Evolutionary conservation across 30 jellyfish, hydroid and myxozoan genomes (phyloP).

Genomic region (Catostylus mosaicus): DNA sequence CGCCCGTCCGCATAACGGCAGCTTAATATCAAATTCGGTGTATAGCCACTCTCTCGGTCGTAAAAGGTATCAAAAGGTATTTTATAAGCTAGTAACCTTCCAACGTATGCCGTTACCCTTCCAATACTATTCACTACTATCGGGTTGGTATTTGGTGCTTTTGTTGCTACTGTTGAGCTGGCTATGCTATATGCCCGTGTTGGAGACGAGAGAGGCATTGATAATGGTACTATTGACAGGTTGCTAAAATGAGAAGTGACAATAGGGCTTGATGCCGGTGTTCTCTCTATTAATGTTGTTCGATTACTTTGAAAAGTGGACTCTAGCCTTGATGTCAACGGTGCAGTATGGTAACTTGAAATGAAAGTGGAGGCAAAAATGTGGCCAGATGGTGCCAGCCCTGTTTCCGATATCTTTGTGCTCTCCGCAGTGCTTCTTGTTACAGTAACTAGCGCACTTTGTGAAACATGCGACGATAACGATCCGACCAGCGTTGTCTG

Average conservation of each 20-base stretch:
- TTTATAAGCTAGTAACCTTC: constrained; percentile 26
- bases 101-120: constrained; percentile 40
- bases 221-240: not conserved
- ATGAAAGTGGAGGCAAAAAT: no score
- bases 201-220: not conserved
- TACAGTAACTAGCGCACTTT: no score
- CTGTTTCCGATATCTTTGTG: no score
- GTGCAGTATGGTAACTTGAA: no score
- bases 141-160: constrained; percentile 44
- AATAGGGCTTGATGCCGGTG: not conserved
- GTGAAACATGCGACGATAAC: no score
- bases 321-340: no score
- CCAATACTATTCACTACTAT: constrained; percentile 56
- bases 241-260: not conserved
- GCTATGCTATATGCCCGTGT: not conserved
- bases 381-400: no score
- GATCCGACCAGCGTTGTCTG: no score
- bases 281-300: no score
- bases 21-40: constrained; percentile 24
- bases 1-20: constrained; percentile 55
- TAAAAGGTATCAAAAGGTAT: constrained; percentile 70
- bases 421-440: no score
- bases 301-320: no score
- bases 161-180: constrained; percentile 3
- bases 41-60: constrained; percentile 63